Evolutionary conservation across 2,797 vertebrate species (phyloP), one percentile per base, ranked within the genome.

Genomic region (Acipenser oxyrinchus): DNA sequence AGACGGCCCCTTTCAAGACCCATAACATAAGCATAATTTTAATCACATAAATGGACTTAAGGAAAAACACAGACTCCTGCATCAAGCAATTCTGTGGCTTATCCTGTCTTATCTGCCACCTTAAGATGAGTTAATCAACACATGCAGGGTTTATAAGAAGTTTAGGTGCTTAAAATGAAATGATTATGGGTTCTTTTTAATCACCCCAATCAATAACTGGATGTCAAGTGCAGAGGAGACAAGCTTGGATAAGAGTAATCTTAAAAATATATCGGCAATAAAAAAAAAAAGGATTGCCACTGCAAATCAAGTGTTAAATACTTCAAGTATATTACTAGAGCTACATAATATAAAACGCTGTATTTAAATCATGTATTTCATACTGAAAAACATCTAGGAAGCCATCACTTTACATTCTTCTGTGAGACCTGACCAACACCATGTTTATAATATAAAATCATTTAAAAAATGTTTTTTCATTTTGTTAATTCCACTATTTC

Each of bases 121-220:
- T 87, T 87, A 87, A 92, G 90, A 87, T 89, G 89, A 79, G 89
- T 91, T 94, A 88, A 87, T 85, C 81, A 90, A 90, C 88, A 88
- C 87, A 89, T 91, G 90, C 83, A 82, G 82, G 82, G 86, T 81
- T 82, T 86, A 77, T 90, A 93, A 96, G 93, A 85, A 81, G 87
- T 92, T 94, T 88, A 94, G 76, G 83, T 87, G 91, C 91, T 95
- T 94, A 93, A 88, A 89, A 83, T 79, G 82, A 84, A 83, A 81
- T 76, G 82, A 88, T 89, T 88, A 90, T 83, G 80, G 75, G 80
- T 76, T 83, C 82, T 86, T 83, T 80, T 84, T 87, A 78, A 81
- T 82, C 83, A 75, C 70, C 74, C 81, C 79, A 79, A 86, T 87
- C 78, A 70, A 78, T 79, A 79, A 71, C 73, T 69, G 77, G 79